Base-by-base conservation (phyloP, 2,888 invertebrate species). In the Glaucopsyche alexis region DNA sequence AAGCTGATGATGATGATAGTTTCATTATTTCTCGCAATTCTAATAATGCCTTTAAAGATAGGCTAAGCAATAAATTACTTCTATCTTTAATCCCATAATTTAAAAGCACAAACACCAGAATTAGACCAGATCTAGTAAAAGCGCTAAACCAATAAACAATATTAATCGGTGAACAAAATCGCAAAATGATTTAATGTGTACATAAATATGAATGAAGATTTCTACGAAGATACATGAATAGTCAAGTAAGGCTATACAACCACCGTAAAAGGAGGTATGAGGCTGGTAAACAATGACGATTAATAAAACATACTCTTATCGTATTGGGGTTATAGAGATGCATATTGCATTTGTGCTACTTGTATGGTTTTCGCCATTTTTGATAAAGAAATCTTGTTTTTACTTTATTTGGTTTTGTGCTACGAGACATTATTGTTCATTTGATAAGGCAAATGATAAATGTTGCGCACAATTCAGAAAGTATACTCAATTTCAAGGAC, bases 301-400 rank as follows among this genome's bases (percentile, higher is more conserved):
- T 87, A 88, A 88, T 89, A 89, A 87, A 88, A 87, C 87, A 88
- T 87, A 79, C 79, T 80, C 80, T 81, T 85, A 83, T 83, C 84
- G 42, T 66, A 66, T 66, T 66, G 66, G 42, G 66, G 66, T 83
- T 71, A 72, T 73, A 71, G 76, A 75, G 74, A 73, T 74, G 72
- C 73, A 55, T 66, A 66, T 66, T 66, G 42, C 66, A 42, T 66
- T 40, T 42, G 66, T 40, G 40, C 42, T 66, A 66, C 66, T 42
- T 16, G 40, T 42, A 42, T 42, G 42, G 14, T 13, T 66, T 66
- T n/a, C 66, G 14, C 29, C 29, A 19, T 55, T 55, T 55, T 19
- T 16, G 9, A 19, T 55, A 13, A 47, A 47, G 9, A 47, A 47
- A 47, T 13, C 11, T 47, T 47, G 47, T 47, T 47, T 47, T 47